Conservation (phyloP, 2,888 invertebrate species). For the Pollenia griseotomentosa region DNA sequence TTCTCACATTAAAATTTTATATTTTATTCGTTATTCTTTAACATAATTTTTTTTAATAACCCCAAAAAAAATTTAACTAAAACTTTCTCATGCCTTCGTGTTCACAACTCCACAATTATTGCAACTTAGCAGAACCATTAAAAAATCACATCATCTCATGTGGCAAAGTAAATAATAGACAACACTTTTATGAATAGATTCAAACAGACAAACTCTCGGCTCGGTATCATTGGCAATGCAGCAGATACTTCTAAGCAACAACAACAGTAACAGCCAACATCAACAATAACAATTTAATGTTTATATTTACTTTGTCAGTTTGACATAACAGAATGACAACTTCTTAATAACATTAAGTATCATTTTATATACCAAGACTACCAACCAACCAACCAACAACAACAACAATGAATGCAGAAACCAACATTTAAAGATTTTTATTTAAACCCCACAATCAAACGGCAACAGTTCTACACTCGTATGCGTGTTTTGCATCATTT, state of each 20-base stretch:
- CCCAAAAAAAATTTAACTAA: background rate
- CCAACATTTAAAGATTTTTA: conserved; percentile 40
- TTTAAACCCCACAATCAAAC: conserved; percentile 36
- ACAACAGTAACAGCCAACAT: conserved; percentile 27
- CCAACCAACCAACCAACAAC: background rate
- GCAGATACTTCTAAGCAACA: conserved; percentile 46
- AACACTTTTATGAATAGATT: conserved; percentile 24
- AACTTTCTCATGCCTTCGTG: conserved; percentile 55
- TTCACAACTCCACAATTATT: conserved; percentile 60
- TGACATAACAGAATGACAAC: conserved; percentile 67
- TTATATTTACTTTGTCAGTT: conserved; percentile 69
- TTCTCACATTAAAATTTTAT: no score
- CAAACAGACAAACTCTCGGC: conserved; percentile 31
- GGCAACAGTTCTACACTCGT: background rate
- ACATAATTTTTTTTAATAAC: background rate
- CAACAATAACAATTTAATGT: conserved; percentile 65
- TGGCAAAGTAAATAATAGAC: conserved; percentile 58
- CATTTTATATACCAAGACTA: conserved; percentile 35
- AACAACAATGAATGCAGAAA: background rate
- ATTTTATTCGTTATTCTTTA: no score
- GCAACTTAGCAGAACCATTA: conserved; percentile 67
- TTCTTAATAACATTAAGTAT: conserved; percentile 64
- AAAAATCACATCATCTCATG: conserved; percentile 63
- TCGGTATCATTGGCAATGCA: conserved; percentile 40
- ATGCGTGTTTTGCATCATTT: conserved; percentile 69